Conservation (phyloP, 2,113 vertebrate species). For the Leptosomus discolor region DNA sequence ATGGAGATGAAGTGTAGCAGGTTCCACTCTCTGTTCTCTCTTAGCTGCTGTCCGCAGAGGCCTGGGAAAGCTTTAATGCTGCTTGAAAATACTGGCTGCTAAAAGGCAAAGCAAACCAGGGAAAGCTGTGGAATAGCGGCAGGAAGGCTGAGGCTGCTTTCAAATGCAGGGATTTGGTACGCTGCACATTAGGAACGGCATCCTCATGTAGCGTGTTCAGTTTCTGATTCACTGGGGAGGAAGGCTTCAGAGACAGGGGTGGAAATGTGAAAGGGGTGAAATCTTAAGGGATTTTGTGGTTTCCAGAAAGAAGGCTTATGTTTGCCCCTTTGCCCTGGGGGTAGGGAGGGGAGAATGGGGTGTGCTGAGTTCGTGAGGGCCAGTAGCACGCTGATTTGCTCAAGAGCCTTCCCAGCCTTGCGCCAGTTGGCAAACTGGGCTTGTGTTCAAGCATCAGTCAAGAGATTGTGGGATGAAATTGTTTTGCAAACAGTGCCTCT, state of each 20-base stretch:
- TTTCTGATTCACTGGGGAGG: neutral
- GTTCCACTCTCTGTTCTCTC: neutral
- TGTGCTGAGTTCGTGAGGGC: rapidly evolving
- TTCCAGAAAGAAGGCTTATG: rapidly evolving
- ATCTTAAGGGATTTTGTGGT: neutral
- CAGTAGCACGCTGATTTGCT: neutral
- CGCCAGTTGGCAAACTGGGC: neutral
- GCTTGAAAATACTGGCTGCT: neutral
- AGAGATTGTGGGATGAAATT: neutral
- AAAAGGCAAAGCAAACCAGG: neutral
- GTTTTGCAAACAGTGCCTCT: slow-evolving; percentile 11
- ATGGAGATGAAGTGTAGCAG: neutral
- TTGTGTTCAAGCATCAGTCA: neutral
- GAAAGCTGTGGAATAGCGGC: neutral
- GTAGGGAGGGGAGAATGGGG: rapidly evolving
- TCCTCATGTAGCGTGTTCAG: rapidly evolving
- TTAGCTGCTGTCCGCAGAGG: neutral
- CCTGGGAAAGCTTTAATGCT: neutral
- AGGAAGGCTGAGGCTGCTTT: neutral
- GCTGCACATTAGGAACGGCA: rapidly evolving
- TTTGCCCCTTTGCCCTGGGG: neutral
- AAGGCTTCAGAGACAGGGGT: rapidly evolving
- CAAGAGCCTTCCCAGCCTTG: neutral
- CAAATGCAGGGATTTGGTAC: neutral
- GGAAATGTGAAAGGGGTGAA: rapidly evolving